Evolutionary conservation across 1,140 invertebrate species (phyloP).

Genomic region (Drosophila simulans): DNA sequence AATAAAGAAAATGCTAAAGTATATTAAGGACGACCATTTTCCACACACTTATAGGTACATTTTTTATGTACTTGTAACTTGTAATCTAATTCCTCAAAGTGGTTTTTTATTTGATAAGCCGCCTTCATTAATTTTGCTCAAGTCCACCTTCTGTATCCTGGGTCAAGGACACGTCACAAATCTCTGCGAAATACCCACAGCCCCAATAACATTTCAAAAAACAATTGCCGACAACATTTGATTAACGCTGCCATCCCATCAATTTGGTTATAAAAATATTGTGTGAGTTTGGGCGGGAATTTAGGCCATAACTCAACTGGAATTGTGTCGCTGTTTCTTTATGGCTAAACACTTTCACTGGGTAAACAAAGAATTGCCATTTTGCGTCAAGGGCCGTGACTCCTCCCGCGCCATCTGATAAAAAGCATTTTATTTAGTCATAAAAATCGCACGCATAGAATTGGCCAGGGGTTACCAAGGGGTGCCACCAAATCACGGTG

Average conservation of each 20-base stretch:
- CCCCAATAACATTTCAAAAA: slow-evolving; percentile 16
- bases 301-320: slow-evolving; percentile 47
- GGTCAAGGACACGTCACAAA: neutral
- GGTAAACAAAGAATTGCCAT: slow-evolving; percentile 72
- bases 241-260: slow-evolving; percentile 31
- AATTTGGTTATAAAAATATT: slow-evolving; percentile 54
- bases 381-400: slow-evolving; percentile 63
- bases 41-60: neutral
- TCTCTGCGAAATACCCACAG: neutral
- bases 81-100: neutral
- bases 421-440: slow-evolving; percentile 78
- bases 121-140: neutral
- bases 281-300: slow-evolving; percentile 14
- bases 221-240: slow-evolving; percentile 44
- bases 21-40: neutral
- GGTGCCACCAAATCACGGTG: slow-evolving; percentile 66
- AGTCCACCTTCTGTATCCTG: neutral
- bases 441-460: slow-evolving; percentile 71
- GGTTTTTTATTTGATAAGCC: neutral
- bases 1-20: slow-evolving; percentile 27
- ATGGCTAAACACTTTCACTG: slow-evolving; percentile 63
- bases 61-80: neutral
- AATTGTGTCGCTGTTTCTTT: slow-evolving; percentile 56
- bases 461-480: slow-evolving; percentile 39
- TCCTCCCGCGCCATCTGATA: slow-evolving; percentile 1